Percentiles rank a stretch among this genome's conserved stretches.
phyloP scores from a whole-genome alignment of 2,797 vertebrate species.

The Masticophis lateralis region DNA sequence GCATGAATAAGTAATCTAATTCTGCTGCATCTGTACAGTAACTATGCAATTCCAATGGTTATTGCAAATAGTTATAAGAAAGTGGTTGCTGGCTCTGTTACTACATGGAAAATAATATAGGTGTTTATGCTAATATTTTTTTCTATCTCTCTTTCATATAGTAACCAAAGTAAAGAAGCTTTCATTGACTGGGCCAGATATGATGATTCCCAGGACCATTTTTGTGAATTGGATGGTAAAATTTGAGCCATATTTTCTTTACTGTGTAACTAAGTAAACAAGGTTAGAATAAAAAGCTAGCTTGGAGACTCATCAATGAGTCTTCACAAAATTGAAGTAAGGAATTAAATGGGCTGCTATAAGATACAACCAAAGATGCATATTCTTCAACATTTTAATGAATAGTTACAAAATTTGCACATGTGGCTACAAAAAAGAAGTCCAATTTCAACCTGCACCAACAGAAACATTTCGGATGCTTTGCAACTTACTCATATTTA shows the following conservation, averaged over 20 bases:
- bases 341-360: not conserved
- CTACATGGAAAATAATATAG: not conserved
- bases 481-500: not conserved
- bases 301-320: not conserved
- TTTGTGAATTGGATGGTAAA: slow-evolving; percentile 95
- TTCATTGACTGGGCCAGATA: slow-evolving; percentile 96
- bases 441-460: not conserved
- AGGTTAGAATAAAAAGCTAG: not conserved
- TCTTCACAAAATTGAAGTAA: not conserved
- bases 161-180: slow-evolving; percentile 92
- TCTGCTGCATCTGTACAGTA: not conserved
- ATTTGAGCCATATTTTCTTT: not conserved
- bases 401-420: not conserved
- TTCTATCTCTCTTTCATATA: slow-evolving; percentile 54
- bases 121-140: not conserved
- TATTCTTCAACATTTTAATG: not conserved
- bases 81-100: not conserved
- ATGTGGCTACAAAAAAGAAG: not conserved
- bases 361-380: not conserved
- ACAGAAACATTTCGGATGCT: not conserved
- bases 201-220: slow-evolving; percentile 94
- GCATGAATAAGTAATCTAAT: not conserved
- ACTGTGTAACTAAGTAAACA: not conserved
- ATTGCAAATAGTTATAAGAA: not conserved
- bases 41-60: not conserved